Evolutionary conservation across 2,113 vertebrate genomes (phyloP).

Genomic region (Pimephales promelas): DNA sequence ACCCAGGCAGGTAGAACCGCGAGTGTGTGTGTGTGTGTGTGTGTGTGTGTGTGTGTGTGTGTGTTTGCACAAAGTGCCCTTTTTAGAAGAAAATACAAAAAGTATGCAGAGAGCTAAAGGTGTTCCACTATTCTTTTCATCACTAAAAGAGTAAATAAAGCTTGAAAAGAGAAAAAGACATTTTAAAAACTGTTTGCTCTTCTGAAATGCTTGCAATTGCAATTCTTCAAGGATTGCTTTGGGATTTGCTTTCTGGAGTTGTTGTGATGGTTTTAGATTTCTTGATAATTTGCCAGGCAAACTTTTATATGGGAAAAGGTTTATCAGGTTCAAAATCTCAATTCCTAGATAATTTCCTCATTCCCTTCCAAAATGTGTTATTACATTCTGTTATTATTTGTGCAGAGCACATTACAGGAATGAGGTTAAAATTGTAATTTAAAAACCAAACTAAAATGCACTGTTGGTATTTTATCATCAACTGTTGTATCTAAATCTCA

Average conservation of each 20-base stretch:
- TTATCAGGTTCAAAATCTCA: neutral
- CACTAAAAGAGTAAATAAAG: conserved; percentile 29
- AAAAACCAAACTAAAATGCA: neutral
- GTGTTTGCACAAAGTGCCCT: conserved; percentile 51
- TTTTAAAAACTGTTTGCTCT: conserved; percentile 40
- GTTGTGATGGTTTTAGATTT: conserved; percentile 43
- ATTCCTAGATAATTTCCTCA: conserved; percentile 25
- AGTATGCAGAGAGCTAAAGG: conserved; percentile 29
- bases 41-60: conserved; percentile 1
- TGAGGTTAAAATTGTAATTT: neutral
- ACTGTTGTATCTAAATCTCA: neutral
- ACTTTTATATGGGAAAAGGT: conserved; percentile 39
- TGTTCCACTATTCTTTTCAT: conserved; percentile 41
- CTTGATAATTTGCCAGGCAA: conserved; percentile 41
- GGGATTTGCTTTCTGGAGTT: conserved; percentile 54
- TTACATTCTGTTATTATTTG: neutral
- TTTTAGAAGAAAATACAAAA: conserved; percentile 36
- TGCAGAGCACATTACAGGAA: neutral
- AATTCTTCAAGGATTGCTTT: conserved; percentile 43
- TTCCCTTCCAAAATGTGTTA: conserved; percentile 11
- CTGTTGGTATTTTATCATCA: neutral
- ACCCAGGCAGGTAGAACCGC: conserved; percentile 32
- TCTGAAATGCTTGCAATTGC: conserved; percentile 27
- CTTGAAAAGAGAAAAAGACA: conserved; percentile 7
- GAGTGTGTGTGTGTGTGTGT: conserved; percentile 20